These are phyloP conservation scores for Nycticorax nycticorax DNA, from an alignment of 2,113 vertebrate species.

Conservation along the genomic window DNA sequence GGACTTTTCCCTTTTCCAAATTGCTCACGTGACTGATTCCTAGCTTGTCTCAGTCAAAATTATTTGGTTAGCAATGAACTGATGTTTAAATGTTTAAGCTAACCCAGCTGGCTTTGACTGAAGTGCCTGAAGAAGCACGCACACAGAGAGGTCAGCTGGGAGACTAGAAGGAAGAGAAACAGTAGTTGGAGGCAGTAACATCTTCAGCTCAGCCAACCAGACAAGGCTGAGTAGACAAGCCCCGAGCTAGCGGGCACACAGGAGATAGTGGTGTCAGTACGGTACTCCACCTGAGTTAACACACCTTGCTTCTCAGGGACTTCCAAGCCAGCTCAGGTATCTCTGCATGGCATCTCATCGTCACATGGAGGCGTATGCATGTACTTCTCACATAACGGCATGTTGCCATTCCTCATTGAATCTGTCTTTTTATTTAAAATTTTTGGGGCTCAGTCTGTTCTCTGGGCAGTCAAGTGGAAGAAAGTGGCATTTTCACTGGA, in stretches of 20 bases:
- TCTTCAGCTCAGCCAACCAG: neutral
- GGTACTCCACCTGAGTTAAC: neutral
- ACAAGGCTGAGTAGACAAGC: neutral
- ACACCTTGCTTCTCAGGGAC: neutral
- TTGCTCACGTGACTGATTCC: neutral
- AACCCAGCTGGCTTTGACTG: neutral
- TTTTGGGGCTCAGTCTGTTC: neutral
- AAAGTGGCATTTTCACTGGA: neutral
- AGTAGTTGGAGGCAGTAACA: neutral
- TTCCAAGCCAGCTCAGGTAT: conserved; percentile 37
- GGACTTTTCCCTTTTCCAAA: neutral
- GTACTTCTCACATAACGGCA: neutral
- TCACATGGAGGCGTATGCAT: neutral
- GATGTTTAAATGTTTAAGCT: neutral
- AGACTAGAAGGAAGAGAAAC: neutral
- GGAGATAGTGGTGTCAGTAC: neutral
- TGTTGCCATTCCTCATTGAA: neutral
- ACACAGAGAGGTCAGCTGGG: neutral
- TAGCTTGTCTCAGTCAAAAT: neutral
- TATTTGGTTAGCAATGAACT: neutral
- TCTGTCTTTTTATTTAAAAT: neutral
- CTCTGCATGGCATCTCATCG: neutral
- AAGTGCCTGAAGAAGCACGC: neutral
- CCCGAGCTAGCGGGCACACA: neutral
- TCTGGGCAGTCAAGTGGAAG: neutral